Evolutionary conservation across 1,140 invertebrate species (phyloP).

Genomic region (Agraylea sexmaculata): DNA sequence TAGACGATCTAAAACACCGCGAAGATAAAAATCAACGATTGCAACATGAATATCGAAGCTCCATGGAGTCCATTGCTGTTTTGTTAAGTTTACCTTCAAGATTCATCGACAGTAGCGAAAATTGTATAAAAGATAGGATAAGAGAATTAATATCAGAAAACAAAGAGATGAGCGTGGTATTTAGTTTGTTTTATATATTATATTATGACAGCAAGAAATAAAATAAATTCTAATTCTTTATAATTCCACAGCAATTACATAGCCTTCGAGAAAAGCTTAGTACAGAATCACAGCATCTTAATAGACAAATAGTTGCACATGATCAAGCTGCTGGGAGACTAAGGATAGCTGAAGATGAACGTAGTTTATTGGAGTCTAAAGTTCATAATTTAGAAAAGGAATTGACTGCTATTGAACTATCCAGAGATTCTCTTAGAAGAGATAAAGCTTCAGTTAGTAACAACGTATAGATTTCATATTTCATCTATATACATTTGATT

Average conservation of each 20-base stretch:
- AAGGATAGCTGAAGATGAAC: conserved; percentile 55
- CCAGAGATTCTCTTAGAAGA: conserved; percentile 50
- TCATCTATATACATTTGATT: not conserved
- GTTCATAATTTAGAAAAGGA: conserved; percentile 62
- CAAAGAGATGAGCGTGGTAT: conserved; percentile 60
- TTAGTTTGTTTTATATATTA: conserved; percentile 16
- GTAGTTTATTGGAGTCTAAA: conserved; percentile 49
- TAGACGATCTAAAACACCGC: conserved; percentile 55
- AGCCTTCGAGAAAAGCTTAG: conserved; percentile 54
- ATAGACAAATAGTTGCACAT: conserved; percentile 49
- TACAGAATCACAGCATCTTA: conserved; percentile 47
- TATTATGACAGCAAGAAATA: not conserved
- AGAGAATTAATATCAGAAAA: conserved; percentile 61
- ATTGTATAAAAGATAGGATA: conserved; percentile 62
- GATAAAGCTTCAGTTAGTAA: conserved; percentile 51
- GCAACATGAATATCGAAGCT: conserved; percentile 51
- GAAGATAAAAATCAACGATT: conserved; percentile 55
- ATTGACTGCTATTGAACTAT: conserved; percentile 48
- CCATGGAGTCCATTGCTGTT: conserved; percentile 54
- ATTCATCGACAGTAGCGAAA: conserved; percentile 63
- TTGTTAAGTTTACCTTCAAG: conserved; percentile 52
- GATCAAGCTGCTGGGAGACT: conserved; percentile 49
- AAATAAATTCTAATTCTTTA: not conserved
- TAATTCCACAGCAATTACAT: conserved; percentile 51
- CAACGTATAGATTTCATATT: not conserved